Conservation (phyloP, 37 sponge, comb jelly and placozoan genomes). For the Spongia lamella region DNA sequence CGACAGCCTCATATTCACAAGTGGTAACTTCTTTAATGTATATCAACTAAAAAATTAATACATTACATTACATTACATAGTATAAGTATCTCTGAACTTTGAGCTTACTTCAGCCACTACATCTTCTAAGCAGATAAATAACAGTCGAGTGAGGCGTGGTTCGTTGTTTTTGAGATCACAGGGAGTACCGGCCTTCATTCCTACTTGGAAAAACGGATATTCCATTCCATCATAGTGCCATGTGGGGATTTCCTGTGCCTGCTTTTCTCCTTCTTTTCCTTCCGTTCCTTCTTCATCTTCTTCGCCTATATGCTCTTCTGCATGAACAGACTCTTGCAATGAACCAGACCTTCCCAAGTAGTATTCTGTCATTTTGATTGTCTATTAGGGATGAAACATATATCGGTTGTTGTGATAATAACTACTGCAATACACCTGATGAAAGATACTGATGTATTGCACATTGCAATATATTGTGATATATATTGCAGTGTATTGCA, state of each 20-base stretch:
- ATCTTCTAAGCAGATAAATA: conserved; percentile 65
- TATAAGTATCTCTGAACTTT: neutral
- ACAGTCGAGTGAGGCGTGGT: conserved; percentile 35
- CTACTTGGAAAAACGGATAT: conserved; percentile 68
- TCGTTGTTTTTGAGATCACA: conserved; percentile 59
- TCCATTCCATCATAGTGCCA: conserved; percentile 48
- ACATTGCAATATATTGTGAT: no score
- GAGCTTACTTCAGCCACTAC: conserved; percentile 8
- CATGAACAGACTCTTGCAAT: neutral
- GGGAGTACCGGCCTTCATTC: conserved; percentile 56
- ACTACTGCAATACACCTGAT: no score
- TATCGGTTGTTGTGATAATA: no score
- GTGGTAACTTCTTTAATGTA: conserved; percentile 57
- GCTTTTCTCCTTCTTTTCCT: neutral
- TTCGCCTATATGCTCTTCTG: neutral
- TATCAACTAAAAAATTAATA: conserved; percentile 30
- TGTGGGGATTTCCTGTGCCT: conserved; percentile 20
- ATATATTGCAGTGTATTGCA: no score
- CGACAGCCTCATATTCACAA: conserved; percentile 65
- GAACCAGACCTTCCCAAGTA: neutral
- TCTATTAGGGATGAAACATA: no score
- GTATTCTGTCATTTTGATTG: neutral
- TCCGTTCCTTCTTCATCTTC: neutral
- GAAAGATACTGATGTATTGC: no score
- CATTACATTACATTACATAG: no score